Percentiles rank a stretch among this genome's conserved stretches.
Evolutionary conservation across 2,113 vertebrate species (phyloP).

Genomic region (Gavia stellata): DNA sequence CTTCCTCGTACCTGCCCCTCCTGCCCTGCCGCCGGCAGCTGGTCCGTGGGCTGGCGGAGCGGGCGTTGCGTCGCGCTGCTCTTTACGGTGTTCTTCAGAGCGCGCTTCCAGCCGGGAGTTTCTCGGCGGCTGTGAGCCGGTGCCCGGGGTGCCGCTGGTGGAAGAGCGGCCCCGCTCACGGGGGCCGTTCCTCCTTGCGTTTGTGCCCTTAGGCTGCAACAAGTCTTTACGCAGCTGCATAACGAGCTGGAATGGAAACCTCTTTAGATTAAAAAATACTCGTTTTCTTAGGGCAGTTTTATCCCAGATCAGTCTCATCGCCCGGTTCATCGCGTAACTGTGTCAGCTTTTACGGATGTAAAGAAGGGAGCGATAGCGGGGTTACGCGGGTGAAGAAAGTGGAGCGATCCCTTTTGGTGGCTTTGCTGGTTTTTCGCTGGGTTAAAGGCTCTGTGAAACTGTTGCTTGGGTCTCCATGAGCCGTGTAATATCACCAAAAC

Average conservation of each 20-base stretch:
- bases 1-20: background rate
- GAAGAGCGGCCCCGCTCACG: rapidly evolving
- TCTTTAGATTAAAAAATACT: background rate
- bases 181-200: rapidly evolving
- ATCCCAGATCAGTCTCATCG: too few relatives aligned
- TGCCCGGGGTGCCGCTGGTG: background rate
- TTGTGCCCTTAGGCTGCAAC: rapidly evolving
- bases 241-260: too few relatives aligned
- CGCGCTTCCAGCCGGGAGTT: rapidly evolving
- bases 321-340: background rate
- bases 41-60: background rate
- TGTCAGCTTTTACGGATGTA: too few relatives aligned
- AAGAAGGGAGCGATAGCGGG: background rate
- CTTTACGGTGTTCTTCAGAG: rapidly evolving
- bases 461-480: background rate
- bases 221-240: rapidly evolving
- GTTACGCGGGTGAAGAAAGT: rapidly evolving
- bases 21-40: background rate
- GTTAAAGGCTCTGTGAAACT: background rate
- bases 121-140: background rate
- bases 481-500: rapidly evolving
- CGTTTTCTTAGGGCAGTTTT: background rate
- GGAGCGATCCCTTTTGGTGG: background rate
- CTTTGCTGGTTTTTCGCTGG: rapidly evolving
- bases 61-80: background rate